Conservation (phyloP, 2,888 invertebrate species). For the Scaptodrosophila latifasciaeformis region DNA sequence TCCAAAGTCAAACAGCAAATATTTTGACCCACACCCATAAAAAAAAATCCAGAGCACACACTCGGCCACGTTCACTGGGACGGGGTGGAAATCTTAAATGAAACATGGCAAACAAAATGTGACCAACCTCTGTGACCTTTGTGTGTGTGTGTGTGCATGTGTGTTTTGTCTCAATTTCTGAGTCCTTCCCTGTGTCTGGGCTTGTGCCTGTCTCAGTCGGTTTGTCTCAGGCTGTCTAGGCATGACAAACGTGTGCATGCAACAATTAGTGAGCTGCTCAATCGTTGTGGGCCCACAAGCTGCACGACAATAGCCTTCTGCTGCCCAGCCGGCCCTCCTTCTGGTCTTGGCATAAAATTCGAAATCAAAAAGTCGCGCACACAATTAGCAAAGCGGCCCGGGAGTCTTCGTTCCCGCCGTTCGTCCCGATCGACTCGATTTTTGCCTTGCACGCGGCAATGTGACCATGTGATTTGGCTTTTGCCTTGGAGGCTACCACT, state of each 20-base stretch:
- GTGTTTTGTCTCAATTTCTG: background rate
- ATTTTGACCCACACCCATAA: no score
- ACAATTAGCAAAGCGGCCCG: conserved; percentile 40
- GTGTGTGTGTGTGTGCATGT: no score
- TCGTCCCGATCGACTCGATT: no score
- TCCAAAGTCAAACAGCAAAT: conserved; percentile 1
- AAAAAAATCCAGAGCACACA: no score
- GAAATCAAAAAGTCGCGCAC: conserved; percentile 45
- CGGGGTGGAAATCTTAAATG: background rate
- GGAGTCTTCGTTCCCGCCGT: background rate
- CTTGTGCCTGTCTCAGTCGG: conserved; percentile 10
- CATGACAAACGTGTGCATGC: no score
- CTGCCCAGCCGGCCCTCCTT: no score
- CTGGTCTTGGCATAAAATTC: conserved; percentile 11
- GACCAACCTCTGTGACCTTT: conserved; percentile 5
- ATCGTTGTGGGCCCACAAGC: background rate
- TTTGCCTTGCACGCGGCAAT: no score
- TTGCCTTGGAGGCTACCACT: no score
- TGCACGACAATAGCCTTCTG: background rate
- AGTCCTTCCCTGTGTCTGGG: background rate
- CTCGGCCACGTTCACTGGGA: no score
- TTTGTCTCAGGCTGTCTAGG: no score
- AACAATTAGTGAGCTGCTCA: conserved; percentile 14
- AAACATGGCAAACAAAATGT: conserved; percentile 17
- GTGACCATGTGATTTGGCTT: no score